Evolutionary conservation across 2,797 vertebrate genomes (phyloP), one percentile per base, ranked within the genome.

Genomic region (Picus viridis): DNA sequence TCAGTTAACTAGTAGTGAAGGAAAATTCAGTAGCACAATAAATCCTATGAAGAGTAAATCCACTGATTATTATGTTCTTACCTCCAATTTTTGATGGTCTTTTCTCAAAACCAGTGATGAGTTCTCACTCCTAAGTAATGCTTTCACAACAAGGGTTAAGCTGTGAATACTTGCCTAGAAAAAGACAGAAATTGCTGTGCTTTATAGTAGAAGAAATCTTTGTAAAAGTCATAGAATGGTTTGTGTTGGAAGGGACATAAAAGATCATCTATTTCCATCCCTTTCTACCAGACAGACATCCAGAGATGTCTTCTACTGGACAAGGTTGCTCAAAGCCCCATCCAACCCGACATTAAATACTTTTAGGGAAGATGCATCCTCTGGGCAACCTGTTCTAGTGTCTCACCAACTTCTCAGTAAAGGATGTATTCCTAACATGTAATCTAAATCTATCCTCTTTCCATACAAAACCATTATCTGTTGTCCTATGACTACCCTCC

Each of bases 101-200:
- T 95, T 96, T 90, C 96, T 98, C 94, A 99, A 95, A 86, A 98
- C 77, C 89, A 99, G 96, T 12, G 98, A 95, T 30, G 97, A 95
- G 83, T 97, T 95, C 90, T 96, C 97, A 92, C 97, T 98, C 53
- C 78, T 94, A 83, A 99, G 97, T 30, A 97, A 97, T 19, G 98
- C 99, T 22, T 96, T 98, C 70, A 98, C 96, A 41, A 92, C 95
- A 95, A 99, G 97, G 58, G 98, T 92, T 63, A 99, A 95, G 78
- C 96, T 98, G 90, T 98, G 97, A 96, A 99, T 99, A 76, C 97
- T 98, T 16, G 98, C 97, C 99, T 99, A 96, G 27, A 97, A 97
- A 45, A 81, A 93, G 67, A 83, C 5, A 90, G 17, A 49, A 78
- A 61, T 62, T 20, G 4, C 36, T 56, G 3, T 15, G 9, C 23